Evolutionary conservation across 2,797 vertebrate species (phyloP).

Genomic region (Anolis apletophallus): DNA sequence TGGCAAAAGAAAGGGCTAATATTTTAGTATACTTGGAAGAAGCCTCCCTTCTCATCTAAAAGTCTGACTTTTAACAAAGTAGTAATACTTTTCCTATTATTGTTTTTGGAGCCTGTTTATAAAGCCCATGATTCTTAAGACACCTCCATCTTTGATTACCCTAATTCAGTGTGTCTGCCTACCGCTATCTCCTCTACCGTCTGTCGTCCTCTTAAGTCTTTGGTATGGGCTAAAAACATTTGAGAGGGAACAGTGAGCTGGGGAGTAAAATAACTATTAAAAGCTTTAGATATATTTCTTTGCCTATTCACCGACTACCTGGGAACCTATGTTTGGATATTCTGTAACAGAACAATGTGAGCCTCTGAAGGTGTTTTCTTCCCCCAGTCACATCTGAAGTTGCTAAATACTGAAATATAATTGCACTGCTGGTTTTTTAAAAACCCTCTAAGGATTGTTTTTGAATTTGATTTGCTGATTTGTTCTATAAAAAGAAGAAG

Average conservation of each 20-base stretch:
- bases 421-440: background rate
- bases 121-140: background rate
- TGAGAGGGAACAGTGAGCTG: background rate
- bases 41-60: background rate
- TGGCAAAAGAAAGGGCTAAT: background rate
- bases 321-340: background rate
- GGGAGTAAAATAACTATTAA: background rate
- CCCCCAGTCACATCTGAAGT: background rate
- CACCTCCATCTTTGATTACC: background rate
- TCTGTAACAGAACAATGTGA: background rate
- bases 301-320: background rate
- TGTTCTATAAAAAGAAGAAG: background rate
- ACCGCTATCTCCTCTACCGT: background rate
- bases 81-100: background rate
- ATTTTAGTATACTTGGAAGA: background rate
- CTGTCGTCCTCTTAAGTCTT: background rate
- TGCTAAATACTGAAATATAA: background rate
- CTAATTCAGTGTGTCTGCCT: background rate
- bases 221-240: background rate
- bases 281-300: background rate
- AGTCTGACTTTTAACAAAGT: background rate
- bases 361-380: background rate
- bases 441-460: constrained; percentile 14
- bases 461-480: background rate
- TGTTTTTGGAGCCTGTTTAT: background rate